Conservation (phyloP, 2,113 vertebrate genomes). For the Rhea americana region DNA sequence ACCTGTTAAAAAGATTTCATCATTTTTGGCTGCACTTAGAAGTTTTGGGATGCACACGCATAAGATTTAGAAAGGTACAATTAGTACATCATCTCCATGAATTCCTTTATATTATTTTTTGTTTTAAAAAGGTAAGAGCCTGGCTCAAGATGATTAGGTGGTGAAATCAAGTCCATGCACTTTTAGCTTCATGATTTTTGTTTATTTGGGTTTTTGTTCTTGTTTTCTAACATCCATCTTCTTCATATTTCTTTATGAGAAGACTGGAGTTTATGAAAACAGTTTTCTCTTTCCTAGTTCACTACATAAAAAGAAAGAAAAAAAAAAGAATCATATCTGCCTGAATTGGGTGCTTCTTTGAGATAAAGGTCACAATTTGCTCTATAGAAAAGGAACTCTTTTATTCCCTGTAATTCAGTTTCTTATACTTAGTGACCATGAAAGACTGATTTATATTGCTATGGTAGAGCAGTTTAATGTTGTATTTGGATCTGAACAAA, state of each 20-base stretch:
- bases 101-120: not conserved
- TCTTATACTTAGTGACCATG: slow-evolving; percentile 71
- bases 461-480: slow-evolving; percentile 51
- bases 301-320: slow-evolving; percentile 7
- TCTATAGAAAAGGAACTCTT: slow-evolving; percentile 47
- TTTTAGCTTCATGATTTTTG: not conserved
- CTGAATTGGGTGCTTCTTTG: slow-evolving; percentile 50
- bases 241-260: not conserved
- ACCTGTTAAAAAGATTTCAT: not conserved
- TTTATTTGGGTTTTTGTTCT: not conserved
- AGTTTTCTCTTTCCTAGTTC: slow-evolving; percentile 10
- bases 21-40: not conserved
- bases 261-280: not conserved
- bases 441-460: slow-evolving; percentile 73
- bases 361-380: slow-evolving; percentile 75
- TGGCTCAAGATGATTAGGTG: not conserved
- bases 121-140: not conserved
- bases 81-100: not conserved
- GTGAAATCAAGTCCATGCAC: not conserved
- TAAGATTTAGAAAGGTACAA: not conserved
- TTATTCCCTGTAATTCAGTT: slow-evolving; percentile 63
- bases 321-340: slow-evolving; percentile 43
- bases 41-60: not conserved
- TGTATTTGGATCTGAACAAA: slow-evolving; percentile 63
- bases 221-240: not conserved